A percentile compares a stretch with the other conserved stretches of the same genome.
Conservation (phyloP, 2,113 vertebrate genomes). For the Cyanocitta stelleri region DNA sequence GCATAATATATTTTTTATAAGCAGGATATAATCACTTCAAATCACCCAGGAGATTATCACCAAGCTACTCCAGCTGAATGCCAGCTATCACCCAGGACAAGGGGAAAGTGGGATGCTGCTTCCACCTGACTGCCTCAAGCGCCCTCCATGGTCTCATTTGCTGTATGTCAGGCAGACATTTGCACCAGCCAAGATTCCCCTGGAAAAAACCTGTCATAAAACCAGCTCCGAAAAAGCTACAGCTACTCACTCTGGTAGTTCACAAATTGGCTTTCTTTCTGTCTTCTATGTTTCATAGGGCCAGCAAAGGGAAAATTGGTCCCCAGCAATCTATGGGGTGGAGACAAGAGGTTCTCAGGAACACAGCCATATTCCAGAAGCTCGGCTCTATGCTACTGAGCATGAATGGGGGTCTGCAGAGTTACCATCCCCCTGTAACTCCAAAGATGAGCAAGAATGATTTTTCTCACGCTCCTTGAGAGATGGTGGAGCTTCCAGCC, state of each 20-base stretch:
- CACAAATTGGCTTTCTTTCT: constrained; percentile 42
- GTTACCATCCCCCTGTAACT: background rate
- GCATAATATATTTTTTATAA: background rate
- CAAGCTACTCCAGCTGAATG: background rate
- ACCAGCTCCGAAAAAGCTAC: constrained; percentile 79
- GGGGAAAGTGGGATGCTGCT: background rate
- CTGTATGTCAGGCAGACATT: background rate
- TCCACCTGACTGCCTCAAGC: background rate
- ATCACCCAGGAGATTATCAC: background rate
- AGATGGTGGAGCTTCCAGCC: background rate
- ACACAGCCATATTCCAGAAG: constrained; percentile 66
- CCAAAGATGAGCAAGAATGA: background rate
- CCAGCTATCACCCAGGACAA: background rate
- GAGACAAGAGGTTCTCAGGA: background rate
- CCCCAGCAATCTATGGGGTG: constrained; percentile 63
- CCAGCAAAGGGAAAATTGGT: constrained; percentile 56
- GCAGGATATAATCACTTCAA: background rate
- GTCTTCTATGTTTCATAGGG: constrained; percentile 67
- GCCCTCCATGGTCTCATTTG: background rate
- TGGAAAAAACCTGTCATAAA: constrained; percentile 84
- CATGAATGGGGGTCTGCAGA: background rate
- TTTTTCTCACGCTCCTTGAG: background rate
- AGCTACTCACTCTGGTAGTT: constrained; percentile 79
- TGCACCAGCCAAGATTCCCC: constrained; percentile 59
- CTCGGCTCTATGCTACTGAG: background rate